Conservation (phyloP, 2,888 invertebrate species). For the Lepidocyrtinus sp. region DNA sequence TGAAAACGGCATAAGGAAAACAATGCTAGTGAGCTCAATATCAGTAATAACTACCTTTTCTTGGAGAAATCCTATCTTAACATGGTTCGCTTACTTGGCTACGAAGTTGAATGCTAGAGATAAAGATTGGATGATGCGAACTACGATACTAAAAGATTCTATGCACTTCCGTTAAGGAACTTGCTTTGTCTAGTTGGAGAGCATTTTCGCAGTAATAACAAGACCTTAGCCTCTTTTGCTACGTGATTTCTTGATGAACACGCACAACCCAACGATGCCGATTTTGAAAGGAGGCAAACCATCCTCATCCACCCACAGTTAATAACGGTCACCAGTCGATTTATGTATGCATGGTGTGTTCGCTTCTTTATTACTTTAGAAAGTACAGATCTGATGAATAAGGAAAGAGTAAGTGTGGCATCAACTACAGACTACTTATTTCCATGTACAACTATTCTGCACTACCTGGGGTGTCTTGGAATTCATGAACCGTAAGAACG, state of each 20-base stretch:
- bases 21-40: too few species aligned
- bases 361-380: constrained; percentile 18
- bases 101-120: not conserved
- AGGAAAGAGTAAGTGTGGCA: constrained; percentile 4
- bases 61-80: not conserved
- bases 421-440: not conserved
- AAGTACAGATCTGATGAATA: constrained; percentile 6
- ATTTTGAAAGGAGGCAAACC: constrained; percentile 2
- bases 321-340: constrained; percentile 18
- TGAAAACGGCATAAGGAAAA: constrained; percentile 8
- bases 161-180: not conserved
- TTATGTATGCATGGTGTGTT: constrained; percentile 13
- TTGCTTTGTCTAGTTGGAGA: not conserved
- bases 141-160: not conserved
- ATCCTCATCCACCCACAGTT: constrained; percentile 1
- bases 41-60: not conserved
- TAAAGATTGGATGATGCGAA: not conserved
- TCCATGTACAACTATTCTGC: too few species aligned
- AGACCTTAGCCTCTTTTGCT: not conserved
- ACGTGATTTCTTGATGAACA: constrained; percentile 1
- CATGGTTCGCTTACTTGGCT: not conserved
- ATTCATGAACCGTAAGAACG: not conserved
- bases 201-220: not conserved
- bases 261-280: constrained; percentile 6
- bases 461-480: not conserved